phyloP scores from a whole-genome alignment of 2,113 vertebrate genomes.

The Takifugu bimaculatus region DNA sequence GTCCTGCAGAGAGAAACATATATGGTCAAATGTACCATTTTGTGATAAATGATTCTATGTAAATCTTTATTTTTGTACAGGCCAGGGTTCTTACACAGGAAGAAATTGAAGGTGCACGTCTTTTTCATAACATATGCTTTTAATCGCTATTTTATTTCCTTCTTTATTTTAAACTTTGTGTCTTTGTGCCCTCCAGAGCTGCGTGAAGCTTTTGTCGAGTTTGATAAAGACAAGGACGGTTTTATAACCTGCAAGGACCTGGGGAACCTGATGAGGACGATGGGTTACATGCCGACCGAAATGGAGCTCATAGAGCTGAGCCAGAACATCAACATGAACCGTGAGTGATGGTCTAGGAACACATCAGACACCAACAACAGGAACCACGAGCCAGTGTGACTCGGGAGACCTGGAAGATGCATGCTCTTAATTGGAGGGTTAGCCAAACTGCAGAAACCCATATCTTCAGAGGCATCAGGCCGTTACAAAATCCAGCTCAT shows the following conservation, averaged over 20 bases:
- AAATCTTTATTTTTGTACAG: conserved; percentile 51
- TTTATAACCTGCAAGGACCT: conserved; percentile 93
- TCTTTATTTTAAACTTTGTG: neutral
- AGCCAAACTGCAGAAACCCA: too few relatives aligned
- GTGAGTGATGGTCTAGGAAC: conserved; percentile 71
- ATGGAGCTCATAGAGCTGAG: conserved; percentile 96
- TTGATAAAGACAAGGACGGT: conserved; percentile 94
- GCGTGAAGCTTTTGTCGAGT: conserved; percentile 89
- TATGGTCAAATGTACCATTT: neutral
- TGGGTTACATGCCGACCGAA: conserved; percentile 99
- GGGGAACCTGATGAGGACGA: conserved; percentile 96
- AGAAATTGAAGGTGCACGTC: conserved; percentile 70
- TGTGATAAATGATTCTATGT: conserved; percentile 1
- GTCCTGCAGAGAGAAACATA: neutral
- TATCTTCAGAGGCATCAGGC: too few relatives aligned
- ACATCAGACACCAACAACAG: too few relatives aligned
- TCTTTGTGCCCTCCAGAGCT: conserved; percentile 75
- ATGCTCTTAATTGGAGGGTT: too few relatives aligned
- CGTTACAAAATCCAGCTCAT: neutral
- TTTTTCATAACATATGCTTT: neutral
- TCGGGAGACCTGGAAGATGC: too few relatives aligned
- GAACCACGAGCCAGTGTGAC: too few relatives aligned
- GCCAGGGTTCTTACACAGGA: conserved; percentile 59
- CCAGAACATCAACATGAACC: conserved; percentile 97
- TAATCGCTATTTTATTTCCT: neutral